phyloP scores from a whole-genome alignment of 2,888 invertebrate genomes.

The Stramonita haemastoma region DNA sequence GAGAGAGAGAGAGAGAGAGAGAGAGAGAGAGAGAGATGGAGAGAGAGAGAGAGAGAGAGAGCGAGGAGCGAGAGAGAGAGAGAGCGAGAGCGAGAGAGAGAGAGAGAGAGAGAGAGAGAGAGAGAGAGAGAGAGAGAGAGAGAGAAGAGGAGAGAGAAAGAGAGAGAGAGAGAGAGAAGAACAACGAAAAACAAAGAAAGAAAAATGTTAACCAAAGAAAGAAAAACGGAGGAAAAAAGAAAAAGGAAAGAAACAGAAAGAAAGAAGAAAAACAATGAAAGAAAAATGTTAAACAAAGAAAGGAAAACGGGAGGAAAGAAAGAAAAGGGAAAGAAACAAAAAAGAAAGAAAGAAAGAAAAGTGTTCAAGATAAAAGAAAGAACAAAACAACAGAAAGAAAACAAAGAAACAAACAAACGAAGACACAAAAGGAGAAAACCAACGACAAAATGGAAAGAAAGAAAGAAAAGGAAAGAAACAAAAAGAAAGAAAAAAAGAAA shows the following conservation, averaged over 20 bases:
- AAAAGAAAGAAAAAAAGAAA: too few species aligned
- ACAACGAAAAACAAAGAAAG: background rate
- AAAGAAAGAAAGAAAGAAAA: too few species aligned
- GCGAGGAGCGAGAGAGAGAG: background rate
- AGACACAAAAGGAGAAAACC: too few species aligned
- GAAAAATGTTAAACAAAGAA: too few species aligned
- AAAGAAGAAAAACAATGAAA: background rate
- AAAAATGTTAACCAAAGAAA: too few species aligned
- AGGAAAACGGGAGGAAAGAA: too few species aligned
- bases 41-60: background rate
- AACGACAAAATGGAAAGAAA: too few species aligned
- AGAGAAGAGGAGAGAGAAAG: conserved; percentile 4
- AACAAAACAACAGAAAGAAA: too few species aligned
- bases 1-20: background rate
- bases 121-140: conserved; percentile 31
- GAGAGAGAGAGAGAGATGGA: conserved; percentile 7
- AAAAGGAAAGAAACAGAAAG: background rate
- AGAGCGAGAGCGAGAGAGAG: background rate
- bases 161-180: conserved; percentile 7
- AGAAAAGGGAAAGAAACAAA: too few species aligned
- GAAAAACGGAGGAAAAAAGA: background rate
- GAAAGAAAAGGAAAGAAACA: too few species aligned
- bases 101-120: background rate
- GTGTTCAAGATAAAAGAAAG: too few species aligned
- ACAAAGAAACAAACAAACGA: too few species aligned